phyloP scores from a whole-genome alignment of 2,113 vertebrate species.

The Ptilorrhoa leucosticta region DNA sequence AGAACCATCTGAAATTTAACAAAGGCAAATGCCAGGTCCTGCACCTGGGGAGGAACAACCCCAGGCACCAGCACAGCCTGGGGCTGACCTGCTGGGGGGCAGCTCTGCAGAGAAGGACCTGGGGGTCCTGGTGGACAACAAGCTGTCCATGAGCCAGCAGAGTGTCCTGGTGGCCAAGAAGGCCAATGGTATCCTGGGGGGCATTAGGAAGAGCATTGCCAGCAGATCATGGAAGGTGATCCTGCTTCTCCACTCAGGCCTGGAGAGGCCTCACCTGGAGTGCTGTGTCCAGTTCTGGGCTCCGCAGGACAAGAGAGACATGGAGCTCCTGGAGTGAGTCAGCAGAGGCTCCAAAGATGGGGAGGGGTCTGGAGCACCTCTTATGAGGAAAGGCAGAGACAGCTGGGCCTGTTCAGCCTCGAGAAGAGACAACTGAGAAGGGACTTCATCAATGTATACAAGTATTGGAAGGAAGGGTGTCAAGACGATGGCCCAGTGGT shows the following conservation, averaged over 20 bases:
- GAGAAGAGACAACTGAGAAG: not conserved
- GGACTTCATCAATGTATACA: not conserved
- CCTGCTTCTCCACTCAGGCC: not conserved
- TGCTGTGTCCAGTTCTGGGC: not conserved
- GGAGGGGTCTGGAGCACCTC: not conserved
- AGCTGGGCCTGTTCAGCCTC: not conserved
- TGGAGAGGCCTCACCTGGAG: not conserved
- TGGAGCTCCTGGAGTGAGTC: not conserved
- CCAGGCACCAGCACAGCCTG: not conserved
- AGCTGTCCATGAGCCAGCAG: not conserved
- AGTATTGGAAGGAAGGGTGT: not conserved
- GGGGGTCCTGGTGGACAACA: not conserved
- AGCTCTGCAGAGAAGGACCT: not conserved
- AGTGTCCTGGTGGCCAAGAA: not conserved
- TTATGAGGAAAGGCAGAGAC: accelerated
- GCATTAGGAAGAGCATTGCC: not conserved
- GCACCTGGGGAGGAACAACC: not conserved
- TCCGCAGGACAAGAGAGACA: not conserved
- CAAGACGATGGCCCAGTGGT: not conserved
- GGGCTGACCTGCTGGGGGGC: not conserved
- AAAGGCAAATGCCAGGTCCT: not conserved
- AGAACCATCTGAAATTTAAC: not conserved
- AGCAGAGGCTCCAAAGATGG: not conserved
- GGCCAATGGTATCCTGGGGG: not conserved
- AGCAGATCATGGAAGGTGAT: not conserved